Percentiles rank a stretch among this genome's conserved stretches.
These are phyloP conservation scores for Drosophila paracracens DNA, from an alignment of 2,888 invertebrate species.

Conservation along the genomic window DNA sequence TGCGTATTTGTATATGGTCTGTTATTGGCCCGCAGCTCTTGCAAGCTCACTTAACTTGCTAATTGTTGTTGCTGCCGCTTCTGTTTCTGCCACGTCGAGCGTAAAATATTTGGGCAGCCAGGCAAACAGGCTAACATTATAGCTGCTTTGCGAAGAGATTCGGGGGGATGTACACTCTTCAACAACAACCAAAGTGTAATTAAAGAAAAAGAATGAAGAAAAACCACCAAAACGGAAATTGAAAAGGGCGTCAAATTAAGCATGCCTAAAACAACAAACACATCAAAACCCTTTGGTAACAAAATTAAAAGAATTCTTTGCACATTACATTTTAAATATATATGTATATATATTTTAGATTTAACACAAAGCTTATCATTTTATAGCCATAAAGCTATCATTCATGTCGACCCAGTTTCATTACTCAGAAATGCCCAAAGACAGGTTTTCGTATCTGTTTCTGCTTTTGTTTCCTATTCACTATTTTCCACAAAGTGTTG, in stretches of 20 bases:
- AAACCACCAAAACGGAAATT: constrained; percentile 2
- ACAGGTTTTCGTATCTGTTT: not conserved
- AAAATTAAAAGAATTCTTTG: not conserved
- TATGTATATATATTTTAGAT: not conserved
- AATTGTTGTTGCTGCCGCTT: constrained; percentile 36
- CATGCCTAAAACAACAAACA: constrained; percentile 31
- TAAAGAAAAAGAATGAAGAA: constrained; percentile 25
- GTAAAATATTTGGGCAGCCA: constrained; percentile 56
- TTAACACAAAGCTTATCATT: not conserved
- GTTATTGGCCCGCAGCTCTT: constrained; percentile 26
- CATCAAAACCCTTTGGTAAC: not conserved
- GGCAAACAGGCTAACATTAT: constrained; percentile 30
- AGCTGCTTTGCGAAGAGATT: constrained; percentile 5
- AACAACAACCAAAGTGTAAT: constrained; percentile 43
- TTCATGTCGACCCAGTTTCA: not conserved
- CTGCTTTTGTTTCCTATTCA: not conserved
- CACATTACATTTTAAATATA: not conserved
- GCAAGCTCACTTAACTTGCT: constrained; percentile 45
- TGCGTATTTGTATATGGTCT: not conserved
- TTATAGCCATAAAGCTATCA: not conserved
- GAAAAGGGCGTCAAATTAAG: constrained; percentile 53
- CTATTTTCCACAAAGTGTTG: not conserved
- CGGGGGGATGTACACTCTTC: not conserved
- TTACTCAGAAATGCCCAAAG: not conserved
- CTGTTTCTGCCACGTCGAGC: constrained; percentile 50